Conservation (phyloP, 2,797 vertebrate genomes). For the Rallus crepitans region DNA sequence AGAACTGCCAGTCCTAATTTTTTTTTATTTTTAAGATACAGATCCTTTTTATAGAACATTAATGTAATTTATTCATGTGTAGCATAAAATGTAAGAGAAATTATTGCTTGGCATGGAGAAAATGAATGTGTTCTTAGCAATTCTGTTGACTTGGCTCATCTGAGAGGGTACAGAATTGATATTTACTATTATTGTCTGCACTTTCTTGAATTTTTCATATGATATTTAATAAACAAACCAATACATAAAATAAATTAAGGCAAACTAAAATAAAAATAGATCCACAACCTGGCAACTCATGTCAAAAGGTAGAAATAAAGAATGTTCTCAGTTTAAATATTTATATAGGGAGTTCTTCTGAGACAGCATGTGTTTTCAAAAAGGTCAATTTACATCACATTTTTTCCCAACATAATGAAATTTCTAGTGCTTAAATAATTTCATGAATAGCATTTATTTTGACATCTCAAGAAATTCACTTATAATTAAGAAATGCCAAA, state of each 20-base stretch:
- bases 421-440: background rate
- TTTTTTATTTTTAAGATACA: constrained; percentile 21
- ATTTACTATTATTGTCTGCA: constrained; percentile 19
- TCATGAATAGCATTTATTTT: constrained; percentile 31
- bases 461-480: background rate
- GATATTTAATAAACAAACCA: constrained; percentile 7
- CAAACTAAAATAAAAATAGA: constrained; percentile 28
- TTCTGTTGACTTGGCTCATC: background rate
- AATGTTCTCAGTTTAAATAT: constrained; percentile 45
- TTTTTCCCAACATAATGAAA: background rate
- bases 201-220: constrained; percentile 23
- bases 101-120: background rate
- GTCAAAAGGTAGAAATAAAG: background rate
- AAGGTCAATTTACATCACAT: background rate
- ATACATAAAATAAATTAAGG: constrained; percentile 49
- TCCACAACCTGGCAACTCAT: background rate
- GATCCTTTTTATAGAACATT: background rate
- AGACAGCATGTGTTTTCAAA: background rate
- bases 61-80: constrained; percentile 26
- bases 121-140: background rate
- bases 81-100: constrained; percentile 14
- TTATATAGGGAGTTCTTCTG: constrained; percentile 19
- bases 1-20: background rate
- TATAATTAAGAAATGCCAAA: background rate
- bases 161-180: constrained; percentile 7